Evolutionary conservation across 2,888 invertebrate species (phyloP).

Genomic region (Herminia tarsipennalis): DNA sequence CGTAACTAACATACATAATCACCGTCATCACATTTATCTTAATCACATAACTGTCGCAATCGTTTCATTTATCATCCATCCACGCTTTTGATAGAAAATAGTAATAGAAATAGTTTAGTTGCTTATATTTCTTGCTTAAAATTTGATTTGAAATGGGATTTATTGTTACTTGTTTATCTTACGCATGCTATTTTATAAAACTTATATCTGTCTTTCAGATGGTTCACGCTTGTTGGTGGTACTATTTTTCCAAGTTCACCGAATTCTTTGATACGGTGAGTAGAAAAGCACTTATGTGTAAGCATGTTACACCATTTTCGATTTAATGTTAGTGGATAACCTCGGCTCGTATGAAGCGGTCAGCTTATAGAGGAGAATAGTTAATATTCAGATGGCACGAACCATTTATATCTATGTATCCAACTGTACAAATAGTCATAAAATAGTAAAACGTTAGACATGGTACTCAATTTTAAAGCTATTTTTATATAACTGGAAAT

Average conservation of each 20-base stretch:
- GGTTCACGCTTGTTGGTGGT: slow-evolving; percentile 98
- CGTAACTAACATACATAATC: not conserved
- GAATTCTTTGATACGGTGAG: slow-evolving; percentile 98
- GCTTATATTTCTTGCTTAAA: slow-evolving; percentile 1
- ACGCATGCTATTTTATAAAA: slow-evolving; percentile 1
- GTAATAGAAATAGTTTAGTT: not conserved
- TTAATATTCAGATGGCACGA: slow-evolving; percentile 15
- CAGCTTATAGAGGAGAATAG: slow-evolving; percentile 15
- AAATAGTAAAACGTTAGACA: not conserved
- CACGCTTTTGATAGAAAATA: slow-evolving; percentile 3
- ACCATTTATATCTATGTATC: slow-evolving; percentile 9
- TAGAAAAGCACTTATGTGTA: slow-evolving; percentile 34
- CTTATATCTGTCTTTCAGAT: slow-evolving; percentile 87
- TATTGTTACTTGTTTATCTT: slow-evolving; percentile 2
- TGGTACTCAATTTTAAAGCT: not conserved
- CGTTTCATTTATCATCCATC: not conserved
- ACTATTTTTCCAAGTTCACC: slow-evolving; percentile 98
- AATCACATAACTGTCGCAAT: not conserved
- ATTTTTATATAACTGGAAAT: too few relatives aligned
- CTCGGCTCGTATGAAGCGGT: slow-evolving; percentile 14
- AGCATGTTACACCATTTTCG: slow-evolving; percentile 13
- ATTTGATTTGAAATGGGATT: too few relatives aligned
- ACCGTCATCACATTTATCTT: not conserved
- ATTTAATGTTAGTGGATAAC: slow-evolving; percentile 14
- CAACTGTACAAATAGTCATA: slow-evolving; percentile 10